Conservation (phyloP, 64 coral and sea anemone genomes). For the Actinia equina region DNA sequence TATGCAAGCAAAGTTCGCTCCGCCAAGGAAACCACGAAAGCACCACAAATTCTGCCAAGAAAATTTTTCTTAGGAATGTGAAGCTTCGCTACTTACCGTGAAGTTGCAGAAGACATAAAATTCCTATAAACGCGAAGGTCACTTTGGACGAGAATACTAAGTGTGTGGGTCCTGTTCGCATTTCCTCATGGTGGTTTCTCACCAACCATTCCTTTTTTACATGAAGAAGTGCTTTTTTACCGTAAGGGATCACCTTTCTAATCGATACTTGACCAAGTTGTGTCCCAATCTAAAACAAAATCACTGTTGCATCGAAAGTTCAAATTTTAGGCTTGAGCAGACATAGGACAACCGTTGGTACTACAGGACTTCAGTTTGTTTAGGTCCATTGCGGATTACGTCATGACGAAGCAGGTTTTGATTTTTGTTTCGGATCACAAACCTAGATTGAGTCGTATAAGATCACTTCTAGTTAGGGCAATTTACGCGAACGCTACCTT, state of each 20-base stretch:
- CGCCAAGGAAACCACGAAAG: neutral
- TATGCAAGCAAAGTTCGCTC: neutral
- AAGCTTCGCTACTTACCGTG: constrained; percentile 15
- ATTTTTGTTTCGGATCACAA: constrained; percentile 55
- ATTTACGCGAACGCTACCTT: constrained; percentile 13
- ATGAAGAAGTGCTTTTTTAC: neutral
- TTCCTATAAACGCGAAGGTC: neutral
- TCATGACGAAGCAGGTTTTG: constrained; percentile 47
- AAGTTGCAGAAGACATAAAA: constrained; percentile 20
- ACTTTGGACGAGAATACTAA: neutral
- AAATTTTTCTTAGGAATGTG: neutral
- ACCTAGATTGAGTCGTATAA: constrained; percentile 9
- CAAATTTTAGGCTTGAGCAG: constrained; percentile 35
- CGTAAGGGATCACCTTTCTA: neutral
- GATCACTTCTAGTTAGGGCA: constrained; percentile 6
- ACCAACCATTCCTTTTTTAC: constrained; percentile 10
- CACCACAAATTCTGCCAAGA: neutral
- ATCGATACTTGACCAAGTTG: neutral
- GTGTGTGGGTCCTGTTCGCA: constrained; percentile 26
- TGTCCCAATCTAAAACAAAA: neutral
- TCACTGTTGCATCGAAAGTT: constrained; percentile 50
- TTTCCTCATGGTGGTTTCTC: constrained; percentile 51
- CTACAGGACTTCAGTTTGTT: constrained; percentile 28
- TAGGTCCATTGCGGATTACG: constrained; percentile 35
- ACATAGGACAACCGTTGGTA: constrained; percentile 17